Conservation (phyloP, 2,888 invertebrate genomes). For the Parelbella ahira region DNA sequence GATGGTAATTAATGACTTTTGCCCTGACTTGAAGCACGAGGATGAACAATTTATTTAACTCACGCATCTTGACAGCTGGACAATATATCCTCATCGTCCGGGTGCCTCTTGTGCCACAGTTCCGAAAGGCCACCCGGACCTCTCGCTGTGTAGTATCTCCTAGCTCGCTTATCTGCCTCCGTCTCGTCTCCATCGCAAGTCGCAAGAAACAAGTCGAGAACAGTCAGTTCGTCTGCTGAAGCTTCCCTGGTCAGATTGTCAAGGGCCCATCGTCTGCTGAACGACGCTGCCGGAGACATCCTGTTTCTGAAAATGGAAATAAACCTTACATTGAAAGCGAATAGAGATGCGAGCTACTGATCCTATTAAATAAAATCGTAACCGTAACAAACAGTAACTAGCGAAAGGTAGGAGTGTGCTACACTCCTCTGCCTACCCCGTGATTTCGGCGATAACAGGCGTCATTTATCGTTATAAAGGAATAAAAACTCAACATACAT, state of each 20-base stretch:
- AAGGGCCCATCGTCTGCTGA: slow-evolving; percentile 71
- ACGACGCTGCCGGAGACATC: slow-evolving; percentile 77
- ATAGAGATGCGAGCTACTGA: background rate
- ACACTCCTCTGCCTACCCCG: too few species aligned
- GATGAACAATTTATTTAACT: slow-evolving; percentile 35
- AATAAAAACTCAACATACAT: too few species aligned
- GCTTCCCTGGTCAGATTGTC: slow-evolving; percentile 62
- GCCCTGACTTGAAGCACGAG: too few species aligned
- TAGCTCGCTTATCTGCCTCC: slow-evolving; percentile 61
- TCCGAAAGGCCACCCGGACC: slow-evolving; percentile 63
- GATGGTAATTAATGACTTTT: too few species aligned
- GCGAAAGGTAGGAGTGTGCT: too few species aligned
- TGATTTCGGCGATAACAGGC: too few species aligned
- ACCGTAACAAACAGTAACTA: too few species aligned
- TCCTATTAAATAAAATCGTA: background rate
- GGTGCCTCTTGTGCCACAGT: slow-evolving; percentile 64
- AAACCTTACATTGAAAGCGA: too few species aligned
- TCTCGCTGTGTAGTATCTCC: slow-evolving; percentile 61
- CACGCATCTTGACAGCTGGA: slow-evolving; percentile 74
- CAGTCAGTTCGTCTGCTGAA: slow-evolving; percentile 51
- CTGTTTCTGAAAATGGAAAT: too few species aligned
- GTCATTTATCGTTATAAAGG: too few species aligned
- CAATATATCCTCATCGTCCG: slow-evolving; percentile 69
- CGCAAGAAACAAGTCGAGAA: slow-evolving; percentile 53
- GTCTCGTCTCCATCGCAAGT: slow-evolving; percentile 60